phyloP scores from a whole-genome alignment of 2,888 invertebrate genomes.

The Tyria jacobaeae region DNA sequence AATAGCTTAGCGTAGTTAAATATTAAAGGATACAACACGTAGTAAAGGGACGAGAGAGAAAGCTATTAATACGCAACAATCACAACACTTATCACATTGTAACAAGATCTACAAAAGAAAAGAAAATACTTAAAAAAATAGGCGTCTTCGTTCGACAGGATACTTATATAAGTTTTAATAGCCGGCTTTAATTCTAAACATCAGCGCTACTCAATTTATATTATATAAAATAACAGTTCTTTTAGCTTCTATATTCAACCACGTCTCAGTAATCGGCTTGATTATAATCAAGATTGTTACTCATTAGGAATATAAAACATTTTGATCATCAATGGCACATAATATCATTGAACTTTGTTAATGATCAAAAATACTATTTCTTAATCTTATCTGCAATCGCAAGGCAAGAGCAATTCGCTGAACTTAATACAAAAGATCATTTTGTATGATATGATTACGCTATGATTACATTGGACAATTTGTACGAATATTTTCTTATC shows the following conservation, averaged over 20 bases:
- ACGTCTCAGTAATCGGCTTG: neutral
- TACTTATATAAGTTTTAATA: too few species aligned
- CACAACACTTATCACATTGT: slow-evolving; percentile 41
- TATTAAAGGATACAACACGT: slow-evolving; percentile 58
- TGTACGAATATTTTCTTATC: slow-evolving; percentile 39
- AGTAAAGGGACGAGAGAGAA: slow-evolving; percentile 42
- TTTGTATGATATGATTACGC: slow-evolving; percentile 60
- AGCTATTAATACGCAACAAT: too few species aligned
- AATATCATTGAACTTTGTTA: slow-evolving; percentile 26
- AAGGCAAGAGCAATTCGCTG: slow-evolving; percentile 42
- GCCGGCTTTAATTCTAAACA: too few species aligned
- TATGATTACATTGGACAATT: slow-evolving; percentile 41
- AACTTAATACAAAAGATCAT: slow-evolving; percentile 57
- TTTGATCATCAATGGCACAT: slow-evolving; percentile 13
- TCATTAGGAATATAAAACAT: neutral
- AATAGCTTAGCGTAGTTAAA: slow-evolving; percentile 49
- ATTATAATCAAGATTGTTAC: slow-evolving; percentile 5
- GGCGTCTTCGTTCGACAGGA: too few species aligned
- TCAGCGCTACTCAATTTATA: neutral
- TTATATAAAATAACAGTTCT: neutral
- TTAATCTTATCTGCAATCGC: slow-evolving; percentile 58
- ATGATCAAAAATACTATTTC: slow-evolving; percentile 43
- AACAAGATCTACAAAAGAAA: slow-evolving; percentile 37
- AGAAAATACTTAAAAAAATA: too few species aligned
- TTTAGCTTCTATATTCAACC: neutral